These are phyloP conservation scores for Megamerina dolium DNA, from an alignment of 2,888 invertebrate genomes.

Conservation along the genomic window DNA sequence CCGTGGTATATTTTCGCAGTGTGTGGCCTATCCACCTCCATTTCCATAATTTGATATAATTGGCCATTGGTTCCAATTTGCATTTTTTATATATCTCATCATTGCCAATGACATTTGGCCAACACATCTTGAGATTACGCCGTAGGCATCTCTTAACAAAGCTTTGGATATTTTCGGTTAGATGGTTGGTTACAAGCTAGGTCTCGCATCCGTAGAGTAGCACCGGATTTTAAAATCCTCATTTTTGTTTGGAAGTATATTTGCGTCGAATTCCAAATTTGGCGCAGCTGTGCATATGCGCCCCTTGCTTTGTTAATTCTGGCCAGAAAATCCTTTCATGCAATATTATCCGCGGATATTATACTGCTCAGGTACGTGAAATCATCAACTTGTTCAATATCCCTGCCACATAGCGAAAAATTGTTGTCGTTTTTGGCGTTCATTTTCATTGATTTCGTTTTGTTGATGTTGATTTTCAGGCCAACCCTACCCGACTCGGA, in stretches of 20 bases:
- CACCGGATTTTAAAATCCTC: not conserved
- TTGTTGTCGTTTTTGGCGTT: not conserved
- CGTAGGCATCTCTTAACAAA: not conserved
- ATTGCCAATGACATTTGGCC: not conserved
- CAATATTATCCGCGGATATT: not conserved
- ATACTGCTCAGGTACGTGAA: not conserved
- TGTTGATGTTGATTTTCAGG: too few species aligned
- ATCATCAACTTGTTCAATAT: not conserved
- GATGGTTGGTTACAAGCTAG: not conserved
- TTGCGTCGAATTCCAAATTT: not conserved
- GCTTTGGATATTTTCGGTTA: not conserved
- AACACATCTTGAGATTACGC: not conserved
- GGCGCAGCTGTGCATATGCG: not conserved
- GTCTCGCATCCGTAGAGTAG: not conserved
- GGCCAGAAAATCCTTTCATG: not conserved
- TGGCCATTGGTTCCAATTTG: not conserved
- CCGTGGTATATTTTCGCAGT: not conserved
- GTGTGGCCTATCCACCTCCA: not conserved
- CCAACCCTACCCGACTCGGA: too few species aligned
- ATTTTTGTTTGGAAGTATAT: not conserved
- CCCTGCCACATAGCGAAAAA: not conserved
- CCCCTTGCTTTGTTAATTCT: not conserved
- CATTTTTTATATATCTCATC: not conserved
- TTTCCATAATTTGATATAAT: not conserved
- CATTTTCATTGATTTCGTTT: too few species aligned